Conservation (phyloP, 2,888 invertebrate genomes). For the Drosophila rellima region DNA sequence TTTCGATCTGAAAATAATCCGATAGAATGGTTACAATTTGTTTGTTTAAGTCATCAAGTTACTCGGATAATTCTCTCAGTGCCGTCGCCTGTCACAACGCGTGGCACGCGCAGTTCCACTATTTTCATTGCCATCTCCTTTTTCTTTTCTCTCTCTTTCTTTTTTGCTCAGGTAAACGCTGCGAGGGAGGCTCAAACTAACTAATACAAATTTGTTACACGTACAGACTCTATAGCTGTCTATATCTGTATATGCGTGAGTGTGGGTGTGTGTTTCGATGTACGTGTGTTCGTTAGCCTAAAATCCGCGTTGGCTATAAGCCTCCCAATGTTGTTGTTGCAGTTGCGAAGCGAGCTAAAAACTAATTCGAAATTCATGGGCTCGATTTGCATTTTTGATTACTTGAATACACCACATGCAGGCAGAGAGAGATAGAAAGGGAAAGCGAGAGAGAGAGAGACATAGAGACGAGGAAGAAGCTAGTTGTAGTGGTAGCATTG, state of each 20-base stretch:
- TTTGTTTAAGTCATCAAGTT: background rate
- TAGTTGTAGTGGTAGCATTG: constrained; percentile 49
- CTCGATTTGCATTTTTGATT: constrained; percentile 85
- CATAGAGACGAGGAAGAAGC: constrained; percentile 22
- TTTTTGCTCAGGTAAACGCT: constrained; percentile 49
- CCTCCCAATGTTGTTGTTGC: constrained; percentile 43
- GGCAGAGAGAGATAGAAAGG: background rate
- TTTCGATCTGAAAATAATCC: no score
- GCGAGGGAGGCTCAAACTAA: constrained; percentile 56
- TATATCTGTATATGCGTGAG: constrained; percentile 12
- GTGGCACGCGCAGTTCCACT: constrained; percentile 44
- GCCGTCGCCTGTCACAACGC: constrained; percentile 39
- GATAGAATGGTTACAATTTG: background rate
- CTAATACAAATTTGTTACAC: constrained; percentile 81
- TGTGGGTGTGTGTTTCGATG: constrained; percentile 29
- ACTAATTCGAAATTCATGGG: constrained; percentile 84
- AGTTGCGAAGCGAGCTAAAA: constrained; percentile 62
- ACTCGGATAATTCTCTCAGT: constrained; percentile 33
- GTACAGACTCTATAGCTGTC: constrained; percentile 52
- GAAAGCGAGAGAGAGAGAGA: background rate
- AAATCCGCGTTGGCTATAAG: constrained; percentile 72
- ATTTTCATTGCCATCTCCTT: constrained; percentile 30
- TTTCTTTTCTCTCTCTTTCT: background rate
- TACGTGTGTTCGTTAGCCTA: constrained; percentile 80
- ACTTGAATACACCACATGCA: constrained; percentile 72